Evolutionary conservation across 1,140 invertebrate species (phyloP).

Genomic region (Conus ventricosus): DNA sequence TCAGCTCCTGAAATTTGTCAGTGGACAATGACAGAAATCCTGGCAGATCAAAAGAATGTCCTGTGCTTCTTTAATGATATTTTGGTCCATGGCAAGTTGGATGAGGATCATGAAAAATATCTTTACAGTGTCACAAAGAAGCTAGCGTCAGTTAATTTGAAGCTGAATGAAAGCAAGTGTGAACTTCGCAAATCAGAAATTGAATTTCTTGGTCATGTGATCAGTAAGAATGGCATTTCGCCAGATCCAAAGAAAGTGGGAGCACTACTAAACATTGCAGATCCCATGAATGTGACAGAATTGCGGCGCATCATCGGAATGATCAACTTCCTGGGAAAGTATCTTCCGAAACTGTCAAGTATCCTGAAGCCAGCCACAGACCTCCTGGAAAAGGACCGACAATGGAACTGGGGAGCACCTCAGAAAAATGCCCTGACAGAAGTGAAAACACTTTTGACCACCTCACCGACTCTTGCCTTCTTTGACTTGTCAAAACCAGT

Average conservation of each 20-base stretch:
- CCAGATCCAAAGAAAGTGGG: conserved; percentile 11
- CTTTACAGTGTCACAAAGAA: conserved; percentile 40
- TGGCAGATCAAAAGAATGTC: conserved; percentile 32
- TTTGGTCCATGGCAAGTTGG: conserved; percentile 35
- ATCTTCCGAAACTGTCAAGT: conserved; percentile 40
- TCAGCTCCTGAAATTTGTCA: conserved; percentile 47
- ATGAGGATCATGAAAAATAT: conserved; percentile 43
- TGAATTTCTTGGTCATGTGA: conserved; percentile 20
- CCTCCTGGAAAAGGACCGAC: conserved; percentile 26
- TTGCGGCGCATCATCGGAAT: conserved; percentile 59
- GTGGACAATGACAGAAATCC: conserved; percentile 36
- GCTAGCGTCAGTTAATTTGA: conserved; percentile 21
- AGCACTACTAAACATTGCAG: conserved; percentile 38
- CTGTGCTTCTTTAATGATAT: conserved; percentile 47
- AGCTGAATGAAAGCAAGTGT: conserved; percentile 31
- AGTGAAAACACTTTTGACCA: conserved; percentile 34
- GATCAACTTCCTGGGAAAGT: conserved; percentile 70
- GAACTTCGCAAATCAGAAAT: background rate
- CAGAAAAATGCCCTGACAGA: conserved; percentile 31
- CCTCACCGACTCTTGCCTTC: conserved; percentile 4
- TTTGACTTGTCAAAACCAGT: background rate
- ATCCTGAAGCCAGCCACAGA: conserved; percentile 27
- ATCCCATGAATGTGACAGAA: conserved; percentile 40
- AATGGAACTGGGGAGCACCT: conserved; percentile 30
- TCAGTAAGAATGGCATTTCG: conserved; percentile 23